phyloP scores from a whole-genome alignment of 1,140 invertebrate species.

The Patella vulgata region DNA sequence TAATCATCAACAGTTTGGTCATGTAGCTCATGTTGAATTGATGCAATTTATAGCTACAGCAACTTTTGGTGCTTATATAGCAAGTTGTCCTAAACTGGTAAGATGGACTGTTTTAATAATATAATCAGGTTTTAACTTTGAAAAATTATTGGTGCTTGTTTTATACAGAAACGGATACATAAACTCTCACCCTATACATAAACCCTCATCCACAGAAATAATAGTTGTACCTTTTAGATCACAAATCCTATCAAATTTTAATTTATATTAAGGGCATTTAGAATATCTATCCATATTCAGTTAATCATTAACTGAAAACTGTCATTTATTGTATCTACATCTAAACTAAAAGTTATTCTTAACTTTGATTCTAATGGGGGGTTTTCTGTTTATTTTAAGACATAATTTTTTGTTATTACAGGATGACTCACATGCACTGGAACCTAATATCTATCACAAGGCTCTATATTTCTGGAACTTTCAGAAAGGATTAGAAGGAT shows the following conservation, averaged over 20 bases:
- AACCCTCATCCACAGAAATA: no score
- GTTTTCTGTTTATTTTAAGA: no score
- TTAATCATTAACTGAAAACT: no score
- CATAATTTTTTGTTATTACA: slow-evolving; percentile 7
- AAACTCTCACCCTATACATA: neutral
- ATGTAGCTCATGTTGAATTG: slow-evolving; percentile 79
- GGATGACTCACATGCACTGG: slow-evolving; percentile 42
- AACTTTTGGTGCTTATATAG: slow-evolving; percentile 80
- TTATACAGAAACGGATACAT: neutral
- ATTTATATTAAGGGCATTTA: no score
- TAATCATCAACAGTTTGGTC: slow-evolving; percentile 66
- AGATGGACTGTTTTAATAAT: slow-evolving; percentile 17
- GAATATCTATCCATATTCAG: no score
- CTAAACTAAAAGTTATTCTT: no score
- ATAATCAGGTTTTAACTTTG: neutral
- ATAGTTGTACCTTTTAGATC: no score
- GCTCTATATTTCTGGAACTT: slow-evolving; percentile 82
- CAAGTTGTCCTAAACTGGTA: slow-evolving; percentile 53
- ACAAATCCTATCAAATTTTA: no score
- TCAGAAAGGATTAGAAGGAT: slow-evolving; percentile 69
- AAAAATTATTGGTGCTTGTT: neutral
- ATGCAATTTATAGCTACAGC: slow-evolving; percentile 82
- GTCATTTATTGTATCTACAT: no score
- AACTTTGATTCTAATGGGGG: no score
- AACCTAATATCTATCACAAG: slow-evolving; percentile 79